Percentiles rank a stretch among this genome's conserved stretches.
phyloP scores from a whole-genome alignment of 2,888 invertebrate species.

The Rotaria magnacalcarata region DNA sequence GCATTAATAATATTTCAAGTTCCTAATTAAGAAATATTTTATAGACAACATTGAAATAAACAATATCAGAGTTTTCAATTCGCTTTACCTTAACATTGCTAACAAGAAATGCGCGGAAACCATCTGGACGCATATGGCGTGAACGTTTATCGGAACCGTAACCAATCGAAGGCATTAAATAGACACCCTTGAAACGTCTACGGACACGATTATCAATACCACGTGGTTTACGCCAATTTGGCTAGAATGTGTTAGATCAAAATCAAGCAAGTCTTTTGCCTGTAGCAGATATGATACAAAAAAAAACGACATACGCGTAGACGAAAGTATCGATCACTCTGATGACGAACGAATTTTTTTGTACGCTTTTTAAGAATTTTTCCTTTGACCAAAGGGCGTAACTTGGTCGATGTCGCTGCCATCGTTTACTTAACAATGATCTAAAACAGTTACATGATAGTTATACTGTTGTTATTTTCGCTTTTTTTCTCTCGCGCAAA shows the following conservation, averaged over 20 bases:
- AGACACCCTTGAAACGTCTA: slow-evolving; percentile 97
- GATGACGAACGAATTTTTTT: slow-evolving; percentile 95
- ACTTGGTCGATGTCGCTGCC: slow-evolving; percentile 25
- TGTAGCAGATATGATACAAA: too few relatives aligned
- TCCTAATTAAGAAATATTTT: slow-evolving; percentile 65
- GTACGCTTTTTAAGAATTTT: slow-evolving; percentile 89
- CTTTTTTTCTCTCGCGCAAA: not conserved
- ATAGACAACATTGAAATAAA: too few relatives aligned
- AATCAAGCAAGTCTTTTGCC: slow-evolving; percentile 33
- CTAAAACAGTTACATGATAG: not conserved
- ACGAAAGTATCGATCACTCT: slow-evolving; percentile 91
- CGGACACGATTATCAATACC: slow-evolving; percentile 99
- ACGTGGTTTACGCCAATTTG: slow-evolving; percentile 98
- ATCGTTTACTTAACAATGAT: not conserved
- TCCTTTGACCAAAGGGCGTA: slow-evolving; percentile 43
- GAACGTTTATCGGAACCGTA: slow-evolving; percentile 91
- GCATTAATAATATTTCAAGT: slow-evolving; percentile 95
- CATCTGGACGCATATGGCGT: slow-evolving; percentile 91
- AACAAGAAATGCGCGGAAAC: slow-evolving; percentile 89
- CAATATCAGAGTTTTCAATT: not conserved
- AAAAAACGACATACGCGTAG: slow-evolving; percentile 70
- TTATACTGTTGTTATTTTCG: not conserved
- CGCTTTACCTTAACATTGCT: slow-evolving; percentile 73
- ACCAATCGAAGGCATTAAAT: slow-evolving; percentile 97
- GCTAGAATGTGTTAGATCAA: slow-evolving; percentile 62